Conservation (phyloP, 2,797 vertebrate genomes). For the Karalla daura region DNA sequence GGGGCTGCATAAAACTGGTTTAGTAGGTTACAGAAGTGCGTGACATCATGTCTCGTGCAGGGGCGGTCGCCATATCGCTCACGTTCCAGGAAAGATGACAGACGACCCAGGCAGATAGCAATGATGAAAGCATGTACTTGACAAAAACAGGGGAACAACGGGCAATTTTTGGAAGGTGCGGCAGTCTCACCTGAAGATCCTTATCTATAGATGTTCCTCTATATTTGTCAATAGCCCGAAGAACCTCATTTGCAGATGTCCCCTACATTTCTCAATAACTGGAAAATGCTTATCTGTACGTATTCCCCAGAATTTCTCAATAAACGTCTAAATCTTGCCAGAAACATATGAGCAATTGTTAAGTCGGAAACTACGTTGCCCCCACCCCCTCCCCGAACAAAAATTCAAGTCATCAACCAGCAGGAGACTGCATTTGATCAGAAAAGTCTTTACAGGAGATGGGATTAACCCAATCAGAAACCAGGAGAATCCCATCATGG, state of each 20-base stretch:
- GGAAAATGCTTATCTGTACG: background rate
- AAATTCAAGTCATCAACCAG: constrained; percentile 37
- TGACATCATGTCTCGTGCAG: constrained; percentile 52
- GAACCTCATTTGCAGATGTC: background rate
- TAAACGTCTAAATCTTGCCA: too few relatives aligned
- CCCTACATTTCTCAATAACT: background rate
- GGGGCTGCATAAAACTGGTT: constrained; percentile 50
- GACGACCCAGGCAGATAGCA: background rate
- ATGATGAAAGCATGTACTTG: constrained; percentile 15
- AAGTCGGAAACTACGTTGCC: too few relatives aligned
- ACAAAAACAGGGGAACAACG: background rate
- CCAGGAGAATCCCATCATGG: constrained; percentile 62
- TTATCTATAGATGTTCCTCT: too few relatives aligned
- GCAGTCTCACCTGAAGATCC: too few relatives aligned
- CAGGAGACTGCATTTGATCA: constrained; percentile 48
- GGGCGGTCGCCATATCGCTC: background rate
- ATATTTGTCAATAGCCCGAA: background rate
- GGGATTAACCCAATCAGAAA: constrained; percentile 73
- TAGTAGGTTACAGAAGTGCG: constrained; percentile 42
- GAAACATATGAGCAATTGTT: too few relatives aligned
- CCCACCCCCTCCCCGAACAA: background rate
- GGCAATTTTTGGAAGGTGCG: constrained; percentile 2
- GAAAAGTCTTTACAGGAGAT: constrained; percentile 45
- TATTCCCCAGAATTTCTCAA: too few relatives aligned
- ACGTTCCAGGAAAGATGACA: constrained; percentile 38